Conservation (phyloP, 2,888 invertebrate species). For the Aquatica leii region DNA sequence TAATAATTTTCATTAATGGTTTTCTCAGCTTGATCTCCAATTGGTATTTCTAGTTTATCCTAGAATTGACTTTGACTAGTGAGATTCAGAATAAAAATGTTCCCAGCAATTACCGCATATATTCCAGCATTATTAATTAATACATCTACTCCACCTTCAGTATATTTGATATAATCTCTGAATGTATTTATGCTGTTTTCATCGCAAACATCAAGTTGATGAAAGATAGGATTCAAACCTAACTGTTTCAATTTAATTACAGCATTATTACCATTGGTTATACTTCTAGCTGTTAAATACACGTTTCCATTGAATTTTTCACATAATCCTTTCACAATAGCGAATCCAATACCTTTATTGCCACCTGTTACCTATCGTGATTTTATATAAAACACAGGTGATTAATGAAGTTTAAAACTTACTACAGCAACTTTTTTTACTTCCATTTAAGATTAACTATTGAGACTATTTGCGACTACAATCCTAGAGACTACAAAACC, state of each 20-base stretch:
- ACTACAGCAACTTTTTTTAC: too few species aligned
- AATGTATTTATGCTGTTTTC: slow-evolving; percentile 67
- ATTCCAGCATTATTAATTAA: slow-evolving; percentile 82
- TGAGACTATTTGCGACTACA: too few species aligned
- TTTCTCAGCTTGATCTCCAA: slow-evolving; percentile 72
- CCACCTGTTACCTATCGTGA: slow-evolving; percentile 68
- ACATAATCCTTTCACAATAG: slow-evolving; percentile 72
- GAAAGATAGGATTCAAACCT: slow-evolving; percentile 66
- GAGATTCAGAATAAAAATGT: neutral
- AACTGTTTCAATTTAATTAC: slow-evolving; percentile 66
- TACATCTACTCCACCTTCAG: slow-evolving; percentile 74
- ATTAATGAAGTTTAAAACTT: too few species aligned
- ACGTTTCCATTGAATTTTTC: slow-evolving; percentile 66
- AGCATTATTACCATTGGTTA: slow-evolving; percentile 66
- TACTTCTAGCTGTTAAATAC: slow-evolving; percentile 73
- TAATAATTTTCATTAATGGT: slow-evolving; percentile 77
- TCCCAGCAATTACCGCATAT: neutral
- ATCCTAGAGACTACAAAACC: too few species aligned
- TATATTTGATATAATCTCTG: slow-evolving; percentile 66
- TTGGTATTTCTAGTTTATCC: slow-evolving; percentile 67
- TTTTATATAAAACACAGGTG: too few species aligned
- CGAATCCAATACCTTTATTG: slow-evolving; percentile 76
- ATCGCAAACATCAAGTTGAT: slow-evolving; percentile 75
- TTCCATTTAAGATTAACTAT: too few species aligned
- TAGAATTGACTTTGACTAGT: slow-evolving; percentile 44